A percentile compares a stretch with the other conserved stretches of the same genome.
Conservation (phyloP, 1,140 invertebrate species). For the Halyomorpha halys region DNA sequence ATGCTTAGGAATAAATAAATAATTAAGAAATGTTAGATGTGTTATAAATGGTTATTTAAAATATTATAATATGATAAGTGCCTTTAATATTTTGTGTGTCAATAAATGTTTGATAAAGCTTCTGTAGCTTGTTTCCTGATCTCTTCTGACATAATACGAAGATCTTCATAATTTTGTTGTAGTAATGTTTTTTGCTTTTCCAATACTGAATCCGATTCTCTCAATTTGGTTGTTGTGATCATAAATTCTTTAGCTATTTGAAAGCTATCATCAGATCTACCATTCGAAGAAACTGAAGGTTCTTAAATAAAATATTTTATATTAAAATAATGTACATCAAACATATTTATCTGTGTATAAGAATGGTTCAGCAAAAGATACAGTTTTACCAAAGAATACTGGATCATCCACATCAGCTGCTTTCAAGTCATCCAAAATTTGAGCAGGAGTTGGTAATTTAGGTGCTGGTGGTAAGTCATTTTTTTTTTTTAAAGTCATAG, state of each 20-base stretch:
- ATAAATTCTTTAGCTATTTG: slow-evolving; percentile 28
- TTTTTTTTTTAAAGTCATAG: slow-evolving; percentile 29
- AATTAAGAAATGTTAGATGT: background rate
- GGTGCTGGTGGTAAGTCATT: slow-evolving; percentile 29
- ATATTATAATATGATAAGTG: slow-evolving; percentile 5
- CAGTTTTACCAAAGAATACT: slow-evolving; percentile 23
- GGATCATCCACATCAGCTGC: slow-evolving; percentile 27
- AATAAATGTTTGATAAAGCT: slow-evolving; percentile 31
- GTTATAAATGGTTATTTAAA: slow-evolving; percentile 1
- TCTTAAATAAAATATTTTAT: slow-evolving; percentile 12
- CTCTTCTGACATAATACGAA: slow-evolving; percentile 34
- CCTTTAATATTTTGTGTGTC: background rate
- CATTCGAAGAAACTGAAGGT: slow-evolving; percentile 3
- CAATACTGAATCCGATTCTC: slow-evolving; percentile 32
- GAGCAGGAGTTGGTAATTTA: slow-evolving; percentile 25
- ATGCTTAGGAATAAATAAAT: background rate
- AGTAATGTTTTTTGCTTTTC: slow-evolving; percentile 31
- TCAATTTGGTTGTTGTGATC: slow-evolving; percentile 34
- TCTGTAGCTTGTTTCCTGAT: slow-evolving; percentile 36
- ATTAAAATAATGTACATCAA: background rate
- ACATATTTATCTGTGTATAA: background rate
- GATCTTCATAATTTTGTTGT: slow-evolving; percentile 31
- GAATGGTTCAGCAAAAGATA: background rate
- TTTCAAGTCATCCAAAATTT: slow-evolving; percentile 29
- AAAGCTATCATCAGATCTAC: slow-evolving; percentile 19